Evolutionary conservation across 1,140 invertebrate species (phyloP).

Genomic region (Batillaria attramentaria): DNA sequence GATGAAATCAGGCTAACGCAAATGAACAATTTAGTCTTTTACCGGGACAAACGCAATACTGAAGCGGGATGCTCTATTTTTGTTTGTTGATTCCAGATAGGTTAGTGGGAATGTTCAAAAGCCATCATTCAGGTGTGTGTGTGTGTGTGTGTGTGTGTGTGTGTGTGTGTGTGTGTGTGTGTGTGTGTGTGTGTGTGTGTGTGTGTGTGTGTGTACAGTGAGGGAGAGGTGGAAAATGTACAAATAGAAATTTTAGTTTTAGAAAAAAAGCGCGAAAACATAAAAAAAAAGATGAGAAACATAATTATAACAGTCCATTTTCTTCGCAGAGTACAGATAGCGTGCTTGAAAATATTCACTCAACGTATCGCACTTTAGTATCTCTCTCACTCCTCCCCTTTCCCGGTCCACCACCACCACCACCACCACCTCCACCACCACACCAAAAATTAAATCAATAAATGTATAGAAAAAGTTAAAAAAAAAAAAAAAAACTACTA

Average conservation of each 20-base stretch:
- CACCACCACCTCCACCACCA: no score
- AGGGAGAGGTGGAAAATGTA: background rate
- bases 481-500: background rate
- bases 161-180: slow-evolving; percentile 3
- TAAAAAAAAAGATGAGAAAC: slow-evolving; percentile 9
- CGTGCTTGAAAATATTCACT: background rate
- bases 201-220: background rate
- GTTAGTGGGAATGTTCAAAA: no score
- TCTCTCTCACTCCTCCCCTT: no score
- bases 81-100: no score
- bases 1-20: no score
- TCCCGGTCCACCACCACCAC: no score
- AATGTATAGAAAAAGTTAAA: background rate
- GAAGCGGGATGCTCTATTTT: no score
- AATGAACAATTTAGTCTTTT: no score
- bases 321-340: background rate
- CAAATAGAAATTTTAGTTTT: background rate
- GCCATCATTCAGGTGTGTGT: background rate
- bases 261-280: slow-evolving; percentile 30
- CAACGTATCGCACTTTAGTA: no score
- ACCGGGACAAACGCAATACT: no score
- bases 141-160: slow-evolving; percentile 14
- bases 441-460: background rate
- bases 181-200: slow-evolving; percentile 6
- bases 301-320: background rate